These are phyloP conservation scores for Tympanoctomys barrerae DNA, from an alignment of 2,797 vertebrate genomes.

Conservation along the genomic window DNA sequence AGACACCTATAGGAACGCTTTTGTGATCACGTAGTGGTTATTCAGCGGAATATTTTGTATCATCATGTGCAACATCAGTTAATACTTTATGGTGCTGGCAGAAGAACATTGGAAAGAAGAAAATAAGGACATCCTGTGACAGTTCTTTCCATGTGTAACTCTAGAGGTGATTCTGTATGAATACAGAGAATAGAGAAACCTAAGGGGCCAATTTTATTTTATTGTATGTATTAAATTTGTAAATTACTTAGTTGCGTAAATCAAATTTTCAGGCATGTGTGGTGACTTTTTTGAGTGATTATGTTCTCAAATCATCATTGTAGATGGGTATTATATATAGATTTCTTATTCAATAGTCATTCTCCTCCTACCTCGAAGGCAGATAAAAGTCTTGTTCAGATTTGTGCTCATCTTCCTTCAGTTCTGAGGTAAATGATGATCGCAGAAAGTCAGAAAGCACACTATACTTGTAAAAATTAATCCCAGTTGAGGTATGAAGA, in stretches of 20 bases:
- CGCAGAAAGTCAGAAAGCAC: background rate
- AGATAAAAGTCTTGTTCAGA: background rate
- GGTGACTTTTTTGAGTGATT: background rate
- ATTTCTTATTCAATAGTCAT: background rate
- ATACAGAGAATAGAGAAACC: background rate
- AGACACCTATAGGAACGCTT: background rate
- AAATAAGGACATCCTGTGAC: background rate
- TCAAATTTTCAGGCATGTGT: background rate
- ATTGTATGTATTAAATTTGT: background rate
- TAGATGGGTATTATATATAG: rapidly evolving
- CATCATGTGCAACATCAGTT: background rate
- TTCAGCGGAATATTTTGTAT: background rate
- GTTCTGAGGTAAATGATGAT: background rate
- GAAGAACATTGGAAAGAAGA: background rate
- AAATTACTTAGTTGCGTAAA: background rate
- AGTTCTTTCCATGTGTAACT: background rate
- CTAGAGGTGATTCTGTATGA: background rate
- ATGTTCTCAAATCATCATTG: background rate
- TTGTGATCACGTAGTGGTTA: background rate
- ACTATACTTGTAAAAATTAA: background rate
- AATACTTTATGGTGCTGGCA: background rate
- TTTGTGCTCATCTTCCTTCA: background rate
- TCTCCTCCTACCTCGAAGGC: background rate
- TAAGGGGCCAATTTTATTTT: background rate
- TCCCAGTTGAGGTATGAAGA: background rate